Conservation (phyloP, 2,888 invertebrate species). For the Isoperla grammatica region DNA sequence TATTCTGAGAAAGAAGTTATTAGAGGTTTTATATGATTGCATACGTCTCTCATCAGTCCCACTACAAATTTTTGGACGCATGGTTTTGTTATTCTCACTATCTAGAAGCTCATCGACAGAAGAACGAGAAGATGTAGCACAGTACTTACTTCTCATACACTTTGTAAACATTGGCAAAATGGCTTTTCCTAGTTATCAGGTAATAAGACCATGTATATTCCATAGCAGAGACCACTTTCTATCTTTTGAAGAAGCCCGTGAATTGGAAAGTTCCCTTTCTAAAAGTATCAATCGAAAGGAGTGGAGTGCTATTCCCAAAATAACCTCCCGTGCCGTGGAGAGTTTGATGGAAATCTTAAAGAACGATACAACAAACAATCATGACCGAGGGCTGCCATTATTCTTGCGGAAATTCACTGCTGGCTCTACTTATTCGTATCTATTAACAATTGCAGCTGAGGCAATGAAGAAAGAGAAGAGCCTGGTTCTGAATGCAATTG, state of each 20-base stretch:
- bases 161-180: conserved; percentile 16
- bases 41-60: not conserved
- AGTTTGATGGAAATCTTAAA: conserved; percentile 38
- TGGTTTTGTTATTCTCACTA: conserved; percentile 17
- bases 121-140: conserved; percentile 13
- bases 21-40: not conserved
- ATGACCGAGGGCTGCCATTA: conserved; percentile 41
- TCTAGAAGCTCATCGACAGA: conserved; percentile 8
- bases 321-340: conserved; percentile 41
- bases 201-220: conserved; percentile 11
- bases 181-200: conserved; percentile 13
- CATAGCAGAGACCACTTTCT: not conserved
- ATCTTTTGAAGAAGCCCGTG: not conserved
- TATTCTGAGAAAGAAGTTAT: not conserved
- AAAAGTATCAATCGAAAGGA: conserved; percentile 24
- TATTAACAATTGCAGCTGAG: conserved; percentile 43
- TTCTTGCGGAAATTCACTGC: conserved; percentile 57
- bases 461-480: conserved; percentile 42
- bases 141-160: conserved; percentile 10
- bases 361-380: not conserved
- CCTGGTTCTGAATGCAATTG: conserved; percentile 44
- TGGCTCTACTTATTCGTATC: conserved; percentile 45
- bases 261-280: not conserved
- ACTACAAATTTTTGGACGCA: conserved; percentile 1
- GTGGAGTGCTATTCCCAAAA: conserved; percentile 17